Evolutionary conservation across 2,888 invertebrate genomes (phyloP), one percentile per base, ranked within the genome.

Genomic region (Macaria liturata): DNA sequence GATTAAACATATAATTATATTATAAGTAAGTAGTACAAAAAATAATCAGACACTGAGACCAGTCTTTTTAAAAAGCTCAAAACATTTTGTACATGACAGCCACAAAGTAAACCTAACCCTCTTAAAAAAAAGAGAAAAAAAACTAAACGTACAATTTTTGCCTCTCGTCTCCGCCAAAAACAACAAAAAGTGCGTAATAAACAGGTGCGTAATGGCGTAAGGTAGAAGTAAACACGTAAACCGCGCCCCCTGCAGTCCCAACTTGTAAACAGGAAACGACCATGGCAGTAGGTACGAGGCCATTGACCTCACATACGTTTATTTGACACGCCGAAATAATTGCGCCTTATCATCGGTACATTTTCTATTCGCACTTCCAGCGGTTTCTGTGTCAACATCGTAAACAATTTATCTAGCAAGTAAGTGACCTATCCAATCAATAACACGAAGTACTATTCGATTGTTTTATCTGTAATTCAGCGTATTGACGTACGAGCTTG

Each of bases 221-320:
- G 34, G 4, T 6, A 37, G 34, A 6, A 37, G 20, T 20, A 37
- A 37, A 37, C 7, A 37, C 34, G 34, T 37, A 4, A 1, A 37
- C 34, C 7, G 34, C 45, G 1, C 30, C 5, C 20, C 45, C 31
- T 9, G 4, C 9, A 45, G 45, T 9, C 9, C 44, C 9, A 37
- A 37, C 34, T 37, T 54, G 71, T 71, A 76, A 79, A 80, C 80
- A 81, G 79, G 77, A 81, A 76, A 60, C 57, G 34, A 37, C 34
- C 34, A 37, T 37, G 34, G 7, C 34, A 37, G 52, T 61, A 67
- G 65, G 64, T 68, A 69, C 60, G 46, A 65, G 59, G 76, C 78
- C 78, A 63, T 71, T 80, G 80, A 78, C 80, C 67, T 59, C 59
- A 44, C 47, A 60, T 49, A 45, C 54, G 57, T 62, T 62, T 57